Base-by-base conservation (phyloP, 2,113 vertebrate species). In the Pionites leucogaster region DNA sequence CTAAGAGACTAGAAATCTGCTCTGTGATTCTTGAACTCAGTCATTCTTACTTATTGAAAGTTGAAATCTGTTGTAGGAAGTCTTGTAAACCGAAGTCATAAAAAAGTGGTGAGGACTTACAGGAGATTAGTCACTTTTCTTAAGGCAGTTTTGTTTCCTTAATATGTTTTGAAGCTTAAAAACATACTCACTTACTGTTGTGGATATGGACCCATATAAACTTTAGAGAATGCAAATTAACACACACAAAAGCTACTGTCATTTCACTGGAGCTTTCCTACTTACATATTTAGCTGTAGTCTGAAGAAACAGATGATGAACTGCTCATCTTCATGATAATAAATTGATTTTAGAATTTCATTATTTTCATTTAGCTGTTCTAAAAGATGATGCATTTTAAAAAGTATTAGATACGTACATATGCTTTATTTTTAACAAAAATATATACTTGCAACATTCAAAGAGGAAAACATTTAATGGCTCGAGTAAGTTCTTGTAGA, bases 281-380 rank as follows among this genome's bases (percentile, higher is more conserved):
- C 23, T 81, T 62, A 37, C 70, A 17, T 74, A 0, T 62, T 72
- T 44, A 65, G 44, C 31, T 67, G 24, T 63, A 29, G 42, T 15
- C 59, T 90, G 41, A 77, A 75, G 57, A 76, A 85, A 42, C 19
- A 83, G 71, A 29, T 50, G 41, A 0, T 50, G 44, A 92, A 37
- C 50, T 91, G 57, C 74, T 63, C 29, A 7, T 49, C 52, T 79
- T 87, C 5, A 31, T 52, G 29, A 44, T 85, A 13, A 44, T 17
- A 70, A 76, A 82, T 44, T 20, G 6, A 47, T 76, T 91, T 64
- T 79, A 80, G 65, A 76, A 69, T 88, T 60, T 64, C 18, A 15
- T 6, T 79, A 9, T 82, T 94, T 92, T 90, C 33, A 22, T 85
- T 94, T 79, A 90, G 17, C 71, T 91, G 18, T 78, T 91, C 37